A percentile compares a stretch with the other conserved stretches of the same genome.
These are phyloP conservation scores for Caenorhabditis sp. DNA, from an alignment of 2,888 invertebrate species.

Conservation along the genomic window DNA sequence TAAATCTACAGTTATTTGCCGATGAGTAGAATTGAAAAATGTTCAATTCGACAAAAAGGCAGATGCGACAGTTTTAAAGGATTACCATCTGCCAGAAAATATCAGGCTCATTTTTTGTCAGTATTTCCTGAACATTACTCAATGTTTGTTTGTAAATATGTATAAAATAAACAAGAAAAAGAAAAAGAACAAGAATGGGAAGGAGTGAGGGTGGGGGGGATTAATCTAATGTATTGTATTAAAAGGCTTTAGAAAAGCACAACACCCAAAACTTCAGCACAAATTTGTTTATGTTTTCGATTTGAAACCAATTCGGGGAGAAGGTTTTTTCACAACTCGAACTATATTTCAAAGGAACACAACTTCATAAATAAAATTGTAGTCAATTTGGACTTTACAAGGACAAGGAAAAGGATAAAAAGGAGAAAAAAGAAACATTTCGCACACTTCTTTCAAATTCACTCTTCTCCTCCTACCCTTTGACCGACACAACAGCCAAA, in stretches of 20 bases:
- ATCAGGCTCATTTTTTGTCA: no score
- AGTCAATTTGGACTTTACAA: not conserved
- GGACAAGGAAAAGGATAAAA: not conserved
- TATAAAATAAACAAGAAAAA: not conserved
- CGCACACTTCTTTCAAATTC: not conserved
- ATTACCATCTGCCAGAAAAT: no score
- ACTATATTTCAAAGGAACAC: no score
- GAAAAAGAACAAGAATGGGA: not conserved
- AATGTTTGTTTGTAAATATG: not conserved
- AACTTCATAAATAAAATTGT: no score
- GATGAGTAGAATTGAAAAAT: no score
- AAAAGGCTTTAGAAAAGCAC: not conserved
- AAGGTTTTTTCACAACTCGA: no score
- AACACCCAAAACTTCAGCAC: not conserved
- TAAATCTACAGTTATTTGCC: no score
- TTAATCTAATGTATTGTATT: conserved; percentile 10
- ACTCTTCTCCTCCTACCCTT: not conserved
- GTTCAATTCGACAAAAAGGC: no score
- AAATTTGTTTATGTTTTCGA: not conserved
- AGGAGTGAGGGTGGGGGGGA: not conserved
- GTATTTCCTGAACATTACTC: not conserved
- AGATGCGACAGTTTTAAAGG: no score
- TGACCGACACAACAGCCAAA: not conserved
- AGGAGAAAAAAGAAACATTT: not conserved
- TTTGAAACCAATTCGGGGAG: not conserved